phyloP scores from a whole-genome alignment of 2,888 invertebrate genomes.

The Hanleya hanleyi region DNA sequence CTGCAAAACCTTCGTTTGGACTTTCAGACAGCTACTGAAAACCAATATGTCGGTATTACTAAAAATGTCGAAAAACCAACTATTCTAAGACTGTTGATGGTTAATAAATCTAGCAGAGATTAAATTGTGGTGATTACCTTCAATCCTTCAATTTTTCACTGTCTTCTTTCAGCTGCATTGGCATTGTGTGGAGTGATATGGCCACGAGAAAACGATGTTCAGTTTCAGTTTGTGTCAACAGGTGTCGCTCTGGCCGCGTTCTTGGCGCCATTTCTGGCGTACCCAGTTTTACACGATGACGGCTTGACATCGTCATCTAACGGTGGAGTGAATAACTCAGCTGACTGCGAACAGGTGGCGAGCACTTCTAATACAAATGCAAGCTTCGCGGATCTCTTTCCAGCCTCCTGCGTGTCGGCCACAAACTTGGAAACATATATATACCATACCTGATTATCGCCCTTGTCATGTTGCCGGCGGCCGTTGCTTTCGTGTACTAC shows the following conservation, averaged over 20 bases:
- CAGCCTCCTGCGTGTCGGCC: neutral
- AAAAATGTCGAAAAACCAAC: no score
- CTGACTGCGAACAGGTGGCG: neutral
- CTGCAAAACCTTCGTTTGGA: no score
- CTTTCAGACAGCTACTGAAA: no score
- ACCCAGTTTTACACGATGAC: neutral
- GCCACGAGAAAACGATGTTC: constrained; percentile 1
- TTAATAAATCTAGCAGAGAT: no score
- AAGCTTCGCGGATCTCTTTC: neutral
- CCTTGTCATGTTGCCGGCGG: neutral
- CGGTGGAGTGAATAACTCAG: no score
- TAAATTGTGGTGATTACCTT: no score
- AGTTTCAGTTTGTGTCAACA: constrained; percentile 1
- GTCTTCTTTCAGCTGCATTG: neutral
- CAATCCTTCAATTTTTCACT: no score
- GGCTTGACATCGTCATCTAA: neutral
- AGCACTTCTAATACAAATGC: neutral
- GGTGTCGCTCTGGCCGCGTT: neutral
- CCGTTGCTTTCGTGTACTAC: constrained; percentile 1
- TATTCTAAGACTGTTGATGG: no score
- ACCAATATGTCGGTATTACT: no score
- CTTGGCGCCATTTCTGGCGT: neutral
- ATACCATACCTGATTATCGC: neutral
- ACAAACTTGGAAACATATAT: neutral
- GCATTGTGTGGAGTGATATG: neutral